Evolutionary conservation across 2,888 invertebrate genomes (phyloP), one percentile per base, ranked within the genome.

Genomic region (Plemyria rubiginata): DNA sequence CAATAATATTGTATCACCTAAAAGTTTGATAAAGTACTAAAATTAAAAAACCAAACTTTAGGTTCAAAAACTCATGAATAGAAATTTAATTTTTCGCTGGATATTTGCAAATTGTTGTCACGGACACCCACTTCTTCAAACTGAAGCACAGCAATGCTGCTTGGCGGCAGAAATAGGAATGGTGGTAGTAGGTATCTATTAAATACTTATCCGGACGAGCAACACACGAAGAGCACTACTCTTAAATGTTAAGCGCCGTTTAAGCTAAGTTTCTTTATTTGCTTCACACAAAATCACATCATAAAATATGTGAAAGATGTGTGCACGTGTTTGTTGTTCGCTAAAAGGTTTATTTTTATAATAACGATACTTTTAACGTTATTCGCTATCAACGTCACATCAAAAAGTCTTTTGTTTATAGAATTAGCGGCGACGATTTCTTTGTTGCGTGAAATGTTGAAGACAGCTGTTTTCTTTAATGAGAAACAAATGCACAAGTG

Each of bases 271-370:
- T 62, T 32, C 22, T 22, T 22, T 22, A 22, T 22, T 22, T 22
- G 22, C 3, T 22, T 22, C 22, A 22, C 22, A 54, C 48, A 55
- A 52, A 70, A 65, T 57, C 29, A 46, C 63, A 28, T 57, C 49
- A 60, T 70, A 62, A 66, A 67, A 66, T 65, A 65, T 66, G 65
- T 61, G n/a, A 16, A 15, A 49, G 45, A 32, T 41, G 50, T 52
- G 62, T 58, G 22, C 49, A 52, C 59, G 61, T 58, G 53, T 40
- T 40, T 53, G 54, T 57, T 65, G 66, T 65, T 60, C 62, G 72
- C 60, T 73, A 71, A 73, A 73, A 75, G 72, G 69, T 75, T 78
- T 77, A 77, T 77, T 76, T 73, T 70, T 68, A 72, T 70, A 71
- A 73, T 78, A 77, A 75, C 65, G 46, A 46, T 13, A 46, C 58